Conservation (phyloP, 2,888 invertebrate species). For the Eupithecia exiguata region DNA sequence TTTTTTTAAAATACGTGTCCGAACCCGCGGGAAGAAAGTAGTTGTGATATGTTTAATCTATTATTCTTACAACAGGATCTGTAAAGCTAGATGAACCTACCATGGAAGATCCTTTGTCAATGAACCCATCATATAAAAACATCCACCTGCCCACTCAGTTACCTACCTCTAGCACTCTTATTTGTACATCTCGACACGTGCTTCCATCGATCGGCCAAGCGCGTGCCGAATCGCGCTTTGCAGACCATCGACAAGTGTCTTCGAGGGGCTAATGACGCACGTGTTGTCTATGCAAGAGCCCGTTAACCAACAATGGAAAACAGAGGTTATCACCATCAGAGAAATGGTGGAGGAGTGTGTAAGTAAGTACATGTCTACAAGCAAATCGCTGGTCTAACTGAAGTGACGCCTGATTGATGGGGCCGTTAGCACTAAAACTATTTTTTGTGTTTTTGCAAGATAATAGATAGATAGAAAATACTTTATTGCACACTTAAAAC, state of each 20-base stretch:
- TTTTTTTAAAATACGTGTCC: not conserved
- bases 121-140: not conserved
- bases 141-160: constrained; percentile 38
- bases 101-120: not conserved
- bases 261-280: constrained; percentile 67
- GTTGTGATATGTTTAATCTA: not conserved
- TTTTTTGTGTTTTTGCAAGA: not conserved
- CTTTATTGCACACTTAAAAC: no score
- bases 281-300: constrained; percentile 51
- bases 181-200: constrained; percentile 43
- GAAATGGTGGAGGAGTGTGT: constrained; percentile 13
- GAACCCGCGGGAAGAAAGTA: not conserved
- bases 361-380: not conserved
- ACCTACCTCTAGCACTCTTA: constrained; percentile 28
- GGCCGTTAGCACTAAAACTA: not conserved
- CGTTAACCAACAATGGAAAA: constrained; percentile 41
- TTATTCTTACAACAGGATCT: not conserved
- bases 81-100: not conserved
- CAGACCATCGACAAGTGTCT: constrained; percentile 44
- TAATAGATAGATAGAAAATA: no score
- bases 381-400: constrained; percentile 4
- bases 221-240: constrained; percentile 66
- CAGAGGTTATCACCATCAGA: constrained; percentile 42
- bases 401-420: constrained; percentile 1
- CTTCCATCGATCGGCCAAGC: constrained; percentile 44